These are phyloP conservation scores for Acheta domesticus DNA, from an alignment of 2,888 invertebrate species.

Conservation along the genomic window DNA sequence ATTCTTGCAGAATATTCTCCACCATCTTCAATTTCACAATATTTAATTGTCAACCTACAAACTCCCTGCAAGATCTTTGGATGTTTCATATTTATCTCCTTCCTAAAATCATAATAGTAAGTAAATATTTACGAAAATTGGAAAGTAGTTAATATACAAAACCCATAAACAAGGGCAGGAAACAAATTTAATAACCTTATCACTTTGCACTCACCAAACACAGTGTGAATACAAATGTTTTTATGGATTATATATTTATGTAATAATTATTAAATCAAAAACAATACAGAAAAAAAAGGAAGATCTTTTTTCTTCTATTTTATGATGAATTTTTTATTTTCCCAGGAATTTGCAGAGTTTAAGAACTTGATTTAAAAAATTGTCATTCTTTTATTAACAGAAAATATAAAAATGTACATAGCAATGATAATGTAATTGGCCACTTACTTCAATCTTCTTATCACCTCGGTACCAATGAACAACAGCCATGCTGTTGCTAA, in stretches of 20 bases:
- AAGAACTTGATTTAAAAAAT: too few species aligned
- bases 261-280: too few species aligned
- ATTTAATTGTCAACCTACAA: constrained; percentile 82
- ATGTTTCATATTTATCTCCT: constrained; percentile 78
- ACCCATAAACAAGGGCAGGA: too few species aligned
- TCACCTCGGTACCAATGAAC: constrained; percentile 91
- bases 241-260: too few species aligned
- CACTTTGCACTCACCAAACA: not conserved
- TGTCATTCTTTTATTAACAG: too few species aligned
- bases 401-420: too few species aligned
- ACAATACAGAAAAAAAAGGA: not conserved
- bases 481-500: constrained; percentile 89
- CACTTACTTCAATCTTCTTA: constrained; percentile 59
- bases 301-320: not conserved
- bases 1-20: constrained; percentile 88
- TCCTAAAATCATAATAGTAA: constrained; percentile 53
- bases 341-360: too few species aligned
- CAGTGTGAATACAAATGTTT: not conserved
- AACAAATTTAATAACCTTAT: too few species aligned
- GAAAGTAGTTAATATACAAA: too few species aligned
- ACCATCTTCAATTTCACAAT: constrained; percentile 76
- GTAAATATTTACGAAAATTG: not conserved
- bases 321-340: too few species aligned
- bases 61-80: constrained; percentile 91
- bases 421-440: too few species aligned